Percentiles rank a stretch among this genome's conserved stretches.
Conservation (phyloP, 2,113 vertebrate species). For the Catagonus wagneri region DNA sequence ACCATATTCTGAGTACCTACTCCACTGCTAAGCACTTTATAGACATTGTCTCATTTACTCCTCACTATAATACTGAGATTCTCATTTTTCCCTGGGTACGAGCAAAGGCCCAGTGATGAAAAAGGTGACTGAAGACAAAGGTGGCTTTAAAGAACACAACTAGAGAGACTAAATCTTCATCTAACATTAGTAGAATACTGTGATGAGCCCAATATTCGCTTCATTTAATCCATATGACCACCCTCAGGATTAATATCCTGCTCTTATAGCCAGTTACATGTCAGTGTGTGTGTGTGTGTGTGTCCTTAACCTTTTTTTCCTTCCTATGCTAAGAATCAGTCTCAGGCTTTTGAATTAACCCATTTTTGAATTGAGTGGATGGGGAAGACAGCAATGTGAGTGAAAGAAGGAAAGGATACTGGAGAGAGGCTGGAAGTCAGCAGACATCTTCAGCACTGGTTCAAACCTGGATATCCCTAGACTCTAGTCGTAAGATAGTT, state of each 20-base stretch:
- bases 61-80: neutral
- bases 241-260: constrained; percentile 1
- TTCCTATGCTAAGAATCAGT: neutral
- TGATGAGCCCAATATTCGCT: neutral
- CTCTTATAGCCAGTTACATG: neutral
- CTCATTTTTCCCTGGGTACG: neutral
- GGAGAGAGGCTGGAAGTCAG: neutral
- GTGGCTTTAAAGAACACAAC: neutral
- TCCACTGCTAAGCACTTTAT: neutral
- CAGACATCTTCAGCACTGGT: neutral
- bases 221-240: constrained; percentile 31
- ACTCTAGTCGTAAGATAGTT: neutral
- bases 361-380: neutral
- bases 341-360: neutral
- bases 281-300: neutral
- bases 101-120: neutral
- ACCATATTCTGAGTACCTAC: neutral
- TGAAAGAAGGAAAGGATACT: neutral
- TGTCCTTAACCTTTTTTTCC: neutral
- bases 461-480: neutral
- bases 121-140: neutral
- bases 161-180: neutral
- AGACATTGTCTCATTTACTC: neutral
- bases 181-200: neutral
- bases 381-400: neutral